phyloP scores from a whole-genome alignment of 2,797 vertebrate species.

The Falco concolor region DNA sequence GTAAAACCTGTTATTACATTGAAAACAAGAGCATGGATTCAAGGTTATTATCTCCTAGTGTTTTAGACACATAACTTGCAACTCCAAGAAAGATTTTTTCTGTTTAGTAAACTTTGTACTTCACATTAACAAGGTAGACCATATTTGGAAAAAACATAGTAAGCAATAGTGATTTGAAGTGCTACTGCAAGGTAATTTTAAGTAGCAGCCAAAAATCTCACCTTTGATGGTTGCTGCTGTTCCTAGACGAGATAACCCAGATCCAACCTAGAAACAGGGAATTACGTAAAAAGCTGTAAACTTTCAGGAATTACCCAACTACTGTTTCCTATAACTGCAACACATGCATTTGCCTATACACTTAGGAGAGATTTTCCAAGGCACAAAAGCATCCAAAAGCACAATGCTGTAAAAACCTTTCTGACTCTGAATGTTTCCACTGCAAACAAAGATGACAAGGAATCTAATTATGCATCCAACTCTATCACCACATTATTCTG shows the following conservation, averaged over 20 bases:
- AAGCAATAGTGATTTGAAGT: neutral
- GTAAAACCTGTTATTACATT: neutral
- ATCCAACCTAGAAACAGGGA: slow-evolving; percentile 78
- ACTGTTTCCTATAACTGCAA: neutral
- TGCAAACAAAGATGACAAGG: neutral
- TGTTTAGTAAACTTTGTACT: neutral
- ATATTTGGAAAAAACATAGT: neutral
- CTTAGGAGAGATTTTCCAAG: neutral
- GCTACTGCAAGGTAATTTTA: neutral
- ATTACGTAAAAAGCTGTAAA: neutral
- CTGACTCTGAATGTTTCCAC: neutral
- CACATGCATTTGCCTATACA: neutral
- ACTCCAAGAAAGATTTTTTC: neutral
- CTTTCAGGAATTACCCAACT: neutral
- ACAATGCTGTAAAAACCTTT: neutral
- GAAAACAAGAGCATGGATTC: neutral
- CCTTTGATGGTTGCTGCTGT: slow-evolving; percentile 87
- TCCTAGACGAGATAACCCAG: slow-evolving; percentile 82
- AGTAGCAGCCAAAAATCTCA: slow-evolving; percentile 56
- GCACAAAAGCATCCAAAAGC: neutral
- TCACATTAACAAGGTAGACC: neutral
- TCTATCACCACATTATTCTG: neutral
- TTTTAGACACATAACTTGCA: neutral
- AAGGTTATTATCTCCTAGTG: neutral
- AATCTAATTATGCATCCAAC: neutral